Evolutionary conservation across 2,797 vertebrate species (phyloP), one percentile per base, ranked within the genome.

Genomic region (Podarcis siculus): DNA sequence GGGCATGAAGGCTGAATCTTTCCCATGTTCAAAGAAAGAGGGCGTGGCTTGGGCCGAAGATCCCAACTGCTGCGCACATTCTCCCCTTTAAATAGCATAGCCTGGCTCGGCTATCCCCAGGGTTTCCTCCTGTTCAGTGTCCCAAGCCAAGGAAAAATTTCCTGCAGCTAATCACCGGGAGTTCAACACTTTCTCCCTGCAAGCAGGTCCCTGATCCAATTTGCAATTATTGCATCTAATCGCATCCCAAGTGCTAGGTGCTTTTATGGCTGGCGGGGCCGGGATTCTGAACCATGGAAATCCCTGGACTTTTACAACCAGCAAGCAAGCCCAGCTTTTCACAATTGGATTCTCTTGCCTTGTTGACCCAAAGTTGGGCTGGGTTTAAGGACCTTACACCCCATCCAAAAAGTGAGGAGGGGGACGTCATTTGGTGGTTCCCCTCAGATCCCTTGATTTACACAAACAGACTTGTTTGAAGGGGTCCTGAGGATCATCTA

Each of bases 1-100:
- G 93, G 93, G 93, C 92, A 94, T 90, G 93, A 88, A 92, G 92
- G 91, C 87, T 89, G 90, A 92, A 92, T 94, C 67, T 89, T 78
- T 5, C 90, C 89, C 90, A 76, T 35, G 0, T 89, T 80, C 88
- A 90, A 91, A 83, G 77, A 89, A 92, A 92, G 86, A 86, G 83
- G 79, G 90, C 58, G 91, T 66, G 87, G 89, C 4, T 21, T 87
- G 69, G 85, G 92, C 87, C 58, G 84, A 91, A 85, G 89, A 94
- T 89, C 87, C 73, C 87, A 85, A 87, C 85, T 90, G 8, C 49
- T 73, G 21, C n/a, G 37, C 82, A 87, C 93, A 80, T 80, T 81
- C 67, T 49, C 67, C 32, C 30, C 37, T 23, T 83, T 83, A 88
- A 32, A 45, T 83, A 85, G 64, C 84, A 73, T n/a, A 27, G 45